These are phyloP conservation scores for Leptonema lineaticorne DNA, from an alignment of 1,140 invertebrate genomes.

Conservation along the genomic window DNA sequence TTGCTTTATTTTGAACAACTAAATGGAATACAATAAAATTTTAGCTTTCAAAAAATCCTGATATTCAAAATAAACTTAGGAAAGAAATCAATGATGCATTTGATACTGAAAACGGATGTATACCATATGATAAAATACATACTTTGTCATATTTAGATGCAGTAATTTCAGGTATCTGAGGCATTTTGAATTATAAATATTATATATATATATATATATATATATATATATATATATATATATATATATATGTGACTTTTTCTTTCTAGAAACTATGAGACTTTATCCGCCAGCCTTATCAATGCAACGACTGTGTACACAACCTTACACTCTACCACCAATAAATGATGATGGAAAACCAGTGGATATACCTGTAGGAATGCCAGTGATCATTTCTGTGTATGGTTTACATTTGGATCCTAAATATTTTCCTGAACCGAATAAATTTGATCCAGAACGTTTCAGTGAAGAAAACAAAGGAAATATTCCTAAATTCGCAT, in stretches of 20 bases:
- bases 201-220: not conserved
- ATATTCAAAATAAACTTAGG: conserved; percentile 18
- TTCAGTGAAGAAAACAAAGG: conserved; percentile 27
- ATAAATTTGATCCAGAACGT: conserved; percentile 32
- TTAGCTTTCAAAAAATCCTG: conserved; percentile 14
- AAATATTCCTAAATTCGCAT: conserved; percentile 17
- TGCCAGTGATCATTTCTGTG: conserved; percentile 16
- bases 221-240: not conserved
- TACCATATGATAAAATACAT: conserved; percentile 19
- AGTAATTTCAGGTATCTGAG: conserved; percentile 23
- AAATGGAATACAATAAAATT: too few species aligned
- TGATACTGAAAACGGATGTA: not conserved
- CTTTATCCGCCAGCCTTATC: conserved; percentile 22
- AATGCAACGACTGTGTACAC: conserved; percentile 23
- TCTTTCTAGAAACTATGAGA: conserved; percentile 24
- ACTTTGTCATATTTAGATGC: conserved; percentile 23
- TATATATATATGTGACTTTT: not conserved
- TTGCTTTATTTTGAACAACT: too few species aligned
- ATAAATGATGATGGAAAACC: not conserved
- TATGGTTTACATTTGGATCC: conserved; percentile 30
- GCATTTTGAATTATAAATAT: not conserved
- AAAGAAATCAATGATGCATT: conserved; percentile 1
- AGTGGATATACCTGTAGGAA: conserved; percentile 12
- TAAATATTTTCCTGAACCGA: conserved; percentile 31
- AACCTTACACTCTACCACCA: conserved; percentile 10